Evolutionary conservation across 2,797 vertebrate genomes (phyloP), one percentile per base, ranked within the genome.

Genomic region (Arnoldichthys spilopterus): DNA sequence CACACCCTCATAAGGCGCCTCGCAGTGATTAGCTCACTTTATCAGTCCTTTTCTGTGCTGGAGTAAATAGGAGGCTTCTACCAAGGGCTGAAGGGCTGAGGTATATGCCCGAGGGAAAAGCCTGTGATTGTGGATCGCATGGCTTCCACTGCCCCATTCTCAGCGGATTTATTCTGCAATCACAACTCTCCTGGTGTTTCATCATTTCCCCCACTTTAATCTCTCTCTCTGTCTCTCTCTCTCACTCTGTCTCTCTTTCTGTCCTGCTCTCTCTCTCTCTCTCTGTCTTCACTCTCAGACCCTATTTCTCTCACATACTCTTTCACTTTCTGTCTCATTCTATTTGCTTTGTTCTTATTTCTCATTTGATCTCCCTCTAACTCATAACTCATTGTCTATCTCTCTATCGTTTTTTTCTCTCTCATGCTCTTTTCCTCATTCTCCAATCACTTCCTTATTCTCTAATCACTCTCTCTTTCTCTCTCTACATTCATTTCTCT

Each of bases 51-150:
- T 15, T 24, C 1, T 40, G 32, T 13, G 7, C 62, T 64, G 62
- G 11, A 26, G 43, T 62, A 63, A 77, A 70, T 20, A 51, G n/a
- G 51, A 49, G 56, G 20, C 53, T 77, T 77, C 54, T 61, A 70
- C 61, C 70, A 69, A 16, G 45, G 30, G 13, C 51, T 6, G 59
- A 72, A 34, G 34, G 62, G 47, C 6, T 2, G 24, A 24, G 16
- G 16, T 22, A 63, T 28, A 22, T 40, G 32, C 69, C 53, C 49
- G 30, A 58, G 61, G 24, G 69, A 5, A 47, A 47, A 72, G 22
- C 43, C 30, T 56, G 77, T 64, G 16, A 73, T 67, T 67, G 56
- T 64, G 26, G 49, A 53, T 16, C 12, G n/a, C 53, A 7, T 53
- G 28, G 43, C 47, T 51, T 77, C 56, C 18, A 40, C 15, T 0